Conservation (phyloP, 53 echinoderm and acorn worm species). For the Crossaster papposus region DNA sequence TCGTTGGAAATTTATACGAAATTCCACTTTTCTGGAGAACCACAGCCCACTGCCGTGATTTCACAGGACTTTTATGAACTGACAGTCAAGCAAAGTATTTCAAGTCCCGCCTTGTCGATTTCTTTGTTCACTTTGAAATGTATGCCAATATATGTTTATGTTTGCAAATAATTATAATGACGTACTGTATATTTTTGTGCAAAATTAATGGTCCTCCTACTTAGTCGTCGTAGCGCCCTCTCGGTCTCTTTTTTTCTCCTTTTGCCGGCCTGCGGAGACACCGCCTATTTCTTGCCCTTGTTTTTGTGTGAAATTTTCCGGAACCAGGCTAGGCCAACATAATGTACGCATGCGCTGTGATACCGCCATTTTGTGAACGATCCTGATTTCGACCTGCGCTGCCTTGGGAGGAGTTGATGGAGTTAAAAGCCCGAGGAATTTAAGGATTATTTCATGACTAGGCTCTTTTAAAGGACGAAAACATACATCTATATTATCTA, state of each 20-base stretch:
- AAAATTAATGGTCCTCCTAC: no score
- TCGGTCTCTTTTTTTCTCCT: not conserved
- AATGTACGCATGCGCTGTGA: slow-evolving; percentile 45
- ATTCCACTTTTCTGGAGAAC: no score
- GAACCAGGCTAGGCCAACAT: slow-evolving; percentile 27
- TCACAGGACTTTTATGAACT: no score
- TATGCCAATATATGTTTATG: no score
- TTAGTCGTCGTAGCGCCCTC: not conserved
- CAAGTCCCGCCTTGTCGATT: no score
- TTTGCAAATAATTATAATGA: no score
- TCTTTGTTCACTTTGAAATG: no score
- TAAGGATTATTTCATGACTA: slow-evolving; percentile 27
- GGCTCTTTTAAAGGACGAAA: not conserved
- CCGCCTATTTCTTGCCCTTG: not conserved
- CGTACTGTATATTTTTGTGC: no score
- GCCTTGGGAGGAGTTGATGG: slow-evolving; percentile 59
- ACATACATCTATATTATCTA: not conserved
- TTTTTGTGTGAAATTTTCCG: slow-evolving; percentile 10
- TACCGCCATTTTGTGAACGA: slow-evolving; percentile 49
- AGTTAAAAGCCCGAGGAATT: slow-evolving; percentile 43
- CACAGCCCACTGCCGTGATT: no score
- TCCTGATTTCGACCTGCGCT: not conserved
- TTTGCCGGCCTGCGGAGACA: not conserved
- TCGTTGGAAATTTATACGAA: no score
- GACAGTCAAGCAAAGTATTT: no score